Conservation (phyloP, 1,140 invertebrate species). For the Brachionus plicatilis region DNA sequence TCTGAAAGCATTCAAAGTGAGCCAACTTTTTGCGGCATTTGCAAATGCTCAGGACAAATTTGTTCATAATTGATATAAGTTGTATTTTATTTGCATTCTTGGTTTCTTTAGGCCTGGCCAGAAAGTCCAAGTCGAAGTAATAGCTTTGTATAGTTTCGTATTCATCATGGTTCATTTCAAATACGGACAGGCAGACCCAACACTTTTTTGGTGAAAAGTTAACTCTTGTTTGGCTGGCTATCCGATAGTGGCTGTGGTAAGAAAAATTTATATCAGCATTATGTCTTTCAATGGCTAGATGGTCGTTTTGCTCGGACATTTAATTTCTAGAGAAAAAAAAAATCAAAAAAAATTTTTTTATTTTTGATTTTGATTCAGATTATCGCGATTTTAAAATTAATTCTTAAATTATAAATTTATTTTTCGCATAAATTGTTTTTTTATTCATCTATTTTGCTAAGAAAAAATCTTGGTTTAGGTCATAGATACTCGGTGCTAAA, state of each 20-base stretch:
- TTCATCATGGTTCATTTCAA: slow-evolving; percentile 7
- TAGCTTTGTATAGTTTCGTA: neutral
- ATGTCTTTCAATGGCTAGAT: neutral
- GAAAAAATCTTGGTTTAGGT: neutral
- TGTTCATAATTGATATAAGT: neutral
- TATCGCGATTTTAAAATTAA: neutral
- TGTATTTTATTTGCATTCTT: neutral
- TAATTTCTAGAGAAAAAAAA: neutral
- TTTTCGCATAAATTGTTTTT: neutral
- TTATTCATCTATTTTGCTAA: neutral
- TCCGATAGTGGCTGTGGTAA: neutral
- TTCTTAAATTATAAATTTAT: neutral
- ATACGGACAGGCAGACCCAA: slow-evolving; percentile 6
- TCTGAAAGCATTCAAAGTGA: slow-evolving; percentile 25
- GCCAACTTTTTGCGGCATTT: slow-evolving; percentile 34
- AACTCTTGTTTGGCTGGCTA: neutral
- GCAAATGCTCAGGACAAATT: slow-evolving; percentile 17
- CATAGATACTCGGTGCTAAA: neutral
- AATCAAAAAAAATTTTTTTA: too few species aligned
- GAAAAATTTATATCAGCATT: neutral
- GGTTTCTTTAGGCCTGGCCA: neutral
- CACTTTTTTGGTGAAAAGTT: slow-evolving; percentile 35
- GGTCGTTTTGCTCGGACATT: neutral
- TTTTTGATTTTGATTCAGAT: neutral
- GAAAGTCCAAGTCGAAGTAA: neutral